A percentile compares a stretch with the other conserved stretches of the same genome.
These are phyloP conservation scores for Bombus waltoni DNA, from an alignment of 1,140 invertebrate species.

Conservation along the genomic window DNA sequence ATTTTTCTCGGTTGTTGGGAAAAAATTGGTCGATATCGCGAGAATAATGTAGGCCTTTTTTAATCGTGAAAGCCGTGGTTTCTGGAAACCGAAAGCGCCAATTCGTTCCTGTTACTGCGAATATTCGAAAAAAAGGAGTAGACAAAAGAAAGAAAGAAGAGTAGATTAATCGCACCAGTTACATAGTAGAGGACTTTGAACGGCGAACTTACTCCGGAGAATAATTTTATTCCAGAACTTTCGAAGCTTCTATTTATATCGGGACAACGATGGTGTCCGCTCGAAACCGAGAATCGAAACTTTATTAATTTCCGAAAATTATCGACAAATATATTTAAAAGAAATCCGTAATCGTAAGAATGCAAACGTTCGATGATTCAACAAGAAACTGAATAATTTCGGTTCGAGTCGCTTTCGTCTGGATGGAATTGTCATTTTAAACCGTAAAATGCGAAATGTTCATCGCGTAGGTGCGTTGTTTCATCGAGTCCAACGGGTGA, in stretches of 20 bases:
- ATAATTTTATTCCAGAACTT: neutral
- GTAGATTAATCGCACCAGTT: neutral
- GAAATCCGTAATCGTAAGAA: neutral
- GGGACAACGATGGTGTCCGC: neutral
- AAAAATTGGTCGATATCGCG: neutral
- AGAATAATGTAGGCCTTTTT: slow-evolving; percentile 17
- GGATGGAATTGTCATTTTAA: no score
- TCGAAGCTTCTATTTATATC: neutral
- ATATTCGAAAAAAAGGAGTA: neutral
- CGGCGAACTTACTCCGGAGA: neutral
- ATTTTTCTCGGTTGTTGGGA: slow-evolving; percentile 1
- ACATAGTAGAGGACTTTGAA: neutral
- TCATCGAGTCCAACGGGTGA: neutral
- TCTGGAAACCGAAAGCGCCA: neutral
- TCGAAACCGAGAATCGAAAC: no score
- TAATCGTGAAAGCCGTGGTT: neutral
- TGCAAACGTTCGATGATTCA: neutral
- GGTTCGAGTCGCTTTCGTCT: no score
- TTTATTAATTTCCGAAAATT: neutral
- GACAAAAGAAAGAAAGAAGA: neutral
- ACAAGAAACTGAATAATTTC: neutral
- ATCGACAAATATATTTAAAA: neutral
- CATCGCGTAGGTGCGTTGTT: neutral
- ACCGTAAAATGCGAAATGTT: neutral
- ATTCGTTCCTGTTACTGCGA: neutral